Base-by-base conservation (phyloP, 2,888 invertebrate genomes). In the Euphydryas editha region DNA sequence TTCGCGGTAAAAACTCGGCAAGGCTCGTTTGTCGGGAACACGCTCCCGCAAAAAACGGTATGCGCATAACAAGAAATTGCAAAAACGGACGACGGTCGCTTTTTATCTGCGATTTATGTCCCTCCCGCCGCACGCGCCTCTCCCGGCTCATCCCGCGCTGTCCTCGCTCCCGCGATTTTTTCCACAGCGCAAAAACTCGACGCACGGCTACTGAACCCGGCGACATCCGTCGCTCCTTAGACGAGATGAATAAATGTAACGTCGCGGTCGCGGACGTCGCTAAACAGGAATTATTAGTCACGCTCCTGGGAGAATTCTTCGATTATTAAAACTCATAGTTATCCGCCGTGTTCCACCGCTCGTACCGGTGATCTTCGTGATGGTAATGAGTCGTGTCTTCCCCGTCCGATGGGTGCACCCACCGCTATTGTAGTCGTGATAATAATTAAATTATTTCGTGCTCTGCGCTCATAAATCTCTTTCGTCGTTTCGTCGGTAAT, bases 11-110 rank as follows among this genome's bases (percentile, higher is more conserved):
- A 87, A 86, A 85, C 84, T 65, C 76, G 80, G 72, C 76, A 75
- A 76, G 77, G 79, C 85, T 84, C 82, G 87, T 83, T 85, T 85
- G 87, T 84, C 81, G 81, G 78, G 82, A 83, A 82, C 84, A 79
- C 76, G 82, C 75, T 68, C 73, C 75, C 64, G 81, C 88, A 90
- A 91, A 92, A 91, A 88, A 87, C 70, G 69, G 85, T 85, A 88
- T 87, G 82, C 83, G 83, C 85, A 87, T 83, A 87, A 91, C 88
- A 87, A 90, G 88, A 89, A 88, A 82, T 80, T 73, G 81, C 85
- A 90, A 88, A 91, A 91, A 91, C 78, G 72, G 75, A 77, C 73
- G 75, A 75, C 80, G 80, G 72, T 76, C 72, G 82, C 84, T 92
- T 92, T 91, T 92, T 90, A 80, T 80, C 73, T 71, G 77, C 79